Percentiles rank a stretch among this genome's conserved stretches.
Evolutionary conservation across 2,888 invertebrate species (phyloP).

Genomic region (Proisotoma minuta): DNA sequence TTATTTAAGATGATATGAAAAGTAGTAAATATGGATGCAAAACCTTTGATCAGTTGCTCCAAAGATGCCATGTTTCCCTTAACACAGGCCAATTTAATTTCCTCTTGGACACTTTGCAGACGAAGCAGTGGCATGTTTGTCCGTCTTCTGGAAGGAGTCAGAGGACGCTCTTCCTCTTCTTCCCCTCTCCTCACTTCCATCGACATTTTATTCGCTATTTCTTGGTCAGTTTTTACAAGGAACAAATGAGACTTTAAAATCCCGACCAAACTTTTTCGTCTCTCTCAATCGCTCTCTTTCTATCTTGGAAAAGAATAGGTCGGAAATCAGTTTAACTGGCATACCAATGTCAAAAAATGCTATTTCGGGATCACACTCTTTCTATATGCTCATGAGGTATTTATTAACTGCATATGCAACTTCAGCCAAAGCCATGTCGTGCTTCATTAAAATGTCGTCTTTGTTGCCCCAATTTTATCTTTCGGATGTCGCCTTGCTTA

Average conservation of each 20-base stretch:
- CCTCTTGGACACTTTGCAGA: constrained; percentile 19
- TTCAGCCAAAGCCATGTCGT: no score
- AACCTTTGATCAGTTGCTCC: constrained; percentile 31
- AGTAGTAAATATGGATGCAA: neutral
- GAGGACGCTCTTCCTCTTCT: neutral
- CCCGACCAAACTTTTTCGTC: no score
- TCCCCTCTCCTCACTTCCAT: neutral
- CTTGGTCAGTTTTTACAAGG: no score
- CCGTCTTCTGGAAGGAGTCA: constrained; percentile 13
- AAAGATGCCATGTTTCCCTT: constrained; percentile 25
- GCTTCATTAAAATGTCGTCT: no score
- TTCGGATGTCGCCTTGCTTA: no score
- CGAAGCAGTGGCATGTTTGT: constrained; percentile 25
- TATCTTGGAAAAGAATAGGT: no score
- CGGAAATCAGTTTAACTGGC: neutral
- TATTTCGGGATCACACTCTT: neutral
- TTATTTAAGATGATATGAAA: neutral
- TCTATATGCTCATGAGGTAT: no score
- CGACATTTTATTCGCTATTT: no score
- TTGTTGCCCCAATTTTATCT: no score
- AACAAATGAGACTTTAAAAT: no score
- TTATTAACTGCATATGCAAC: no score
- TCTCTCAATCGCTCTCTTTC: no score
- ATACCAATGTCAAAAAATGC: constrained; percentile 3
- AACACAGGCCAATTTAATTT: constrained; percentile 26